Evolutionary conservation across 2,797 vertebrate species (phyloP).

Genomic region (Acrocephalus scirpaceus): DNA sequence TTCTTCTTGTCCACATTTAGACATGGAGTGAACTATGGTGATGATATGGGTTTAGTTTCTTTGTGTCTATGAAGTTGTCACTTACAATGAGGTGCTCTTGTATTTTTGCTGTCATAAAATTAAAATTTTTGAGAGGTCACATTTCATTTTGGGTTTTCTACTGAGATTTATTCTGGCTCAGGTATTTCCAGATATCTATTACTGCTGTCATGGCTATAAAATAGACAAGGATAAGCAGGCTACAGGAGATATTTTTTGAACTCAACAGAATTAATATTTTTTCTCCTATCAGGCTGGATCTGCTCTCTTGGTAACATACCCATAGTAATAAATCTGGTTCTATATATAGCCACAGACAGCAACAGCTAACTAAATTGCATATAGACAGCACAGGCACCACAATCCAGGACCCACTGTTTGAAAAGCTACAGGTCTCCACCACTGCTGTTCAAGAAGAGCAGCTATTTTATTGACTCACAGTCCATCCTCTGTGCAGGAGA

Average conservation of each 20-base stretch:
- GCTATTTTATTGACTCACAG: background rate
- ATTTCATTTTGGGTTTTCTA: background rate
- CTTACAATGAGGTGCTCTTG: background rate
- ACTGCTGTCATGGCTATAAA: background rate
- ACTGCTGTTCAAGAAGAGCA: background rate
- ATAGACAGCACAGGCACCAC: background rate
- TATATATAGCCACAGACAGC: background rate
- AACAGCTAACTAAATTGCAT: background rate
- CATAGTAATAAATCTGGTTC: constrained; percentile 23
- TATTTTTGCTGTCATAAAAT: background rate
- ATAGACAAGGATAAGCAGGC: background rate
- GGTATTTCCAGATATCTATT: background rate
- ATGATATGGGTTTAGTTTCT: background rate
- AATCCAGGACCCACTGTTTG: background rate
- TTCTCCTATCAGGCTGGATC: constrained; percentile 2
- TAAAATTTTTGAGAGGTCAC: background rate
- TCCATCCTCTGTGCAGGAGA: background rate
- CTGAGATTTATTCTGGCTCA: constrained; percentile 6
- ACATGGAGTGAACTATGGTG: background rate
- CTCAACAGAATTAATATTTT: constrained; percentile 8
- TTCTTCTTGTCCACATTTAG: background rate
- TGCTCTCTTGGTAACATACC: constrained; percentile 4
- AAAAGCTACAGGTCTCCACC: background rate
- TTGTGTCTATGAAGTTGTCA: background rate
- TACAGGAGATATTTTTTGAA: constrained; percentile 4